Conservation (phyloP, 2,797 vertebrate genomes). For the Melopsittacus undulatus region DNA sequence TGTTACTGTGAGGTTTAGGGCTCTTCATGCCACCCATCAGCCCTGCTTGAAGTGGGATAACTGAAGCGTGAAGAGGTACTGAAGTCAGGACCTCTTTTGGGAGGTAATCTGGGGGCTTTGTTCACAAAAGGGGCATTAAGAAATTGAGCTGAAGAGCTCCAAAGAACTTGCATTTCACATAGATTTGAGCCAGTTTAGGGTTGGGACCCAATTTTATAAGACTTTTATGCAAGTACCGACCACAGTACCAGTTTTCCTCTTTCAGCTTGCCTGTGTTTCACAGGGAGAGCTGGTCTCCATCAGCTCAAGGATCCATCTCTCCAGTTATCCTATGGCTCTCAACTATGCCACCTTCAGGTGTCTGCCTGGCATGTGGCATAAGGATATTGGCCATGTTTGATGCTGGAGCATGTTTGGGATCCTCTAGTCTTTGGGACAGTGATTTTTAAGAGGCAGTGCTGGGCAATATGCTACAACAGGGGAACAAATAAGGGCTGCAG, state of each 20-base stretch:
- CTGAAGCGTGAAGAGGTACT: not conserved
- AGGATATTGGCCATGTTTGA: not conserved
- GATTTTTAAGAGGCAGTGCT: not conserved
- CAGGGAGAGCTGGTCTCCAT: not conserved
- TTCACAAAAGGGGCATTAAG: not conserved
- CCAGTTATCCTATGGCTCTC: not conserved
- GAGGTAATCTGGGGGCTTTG: not conserved
- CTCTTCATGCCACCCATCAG: not conserved
- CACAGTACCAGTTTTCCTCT: not conserved
- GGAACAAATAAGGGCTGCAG: not conserved
- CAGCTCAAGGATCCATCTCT: not conserved
- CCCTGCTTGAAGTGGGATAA: not conserved
- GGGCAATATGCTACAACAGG: not conserved
- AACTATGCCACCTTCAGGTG: rapidly evolving
- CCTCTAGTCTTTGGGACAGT: not conserved
- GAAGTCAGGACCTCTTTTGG: not conserved
- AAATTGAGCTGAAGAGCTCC: not conserved
- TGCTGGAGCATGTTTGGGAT: not conserved
- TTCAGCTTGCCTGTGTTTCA: not conserved
- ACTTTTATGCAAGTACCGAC: not conserved
- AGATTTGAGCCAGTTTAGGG: not conserved
- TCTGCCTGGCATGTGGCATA: not conserved
- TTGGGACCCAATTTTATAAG: not conserved
- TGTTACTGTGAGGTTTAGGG: not conserved
- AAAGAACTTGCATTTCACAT: not conserved